These are phyloP conservation scores for Cryptocheilus praepositus DNA, from an alignment of 2,888 invertebrate species.

Conservation along the genomic window DNA sequence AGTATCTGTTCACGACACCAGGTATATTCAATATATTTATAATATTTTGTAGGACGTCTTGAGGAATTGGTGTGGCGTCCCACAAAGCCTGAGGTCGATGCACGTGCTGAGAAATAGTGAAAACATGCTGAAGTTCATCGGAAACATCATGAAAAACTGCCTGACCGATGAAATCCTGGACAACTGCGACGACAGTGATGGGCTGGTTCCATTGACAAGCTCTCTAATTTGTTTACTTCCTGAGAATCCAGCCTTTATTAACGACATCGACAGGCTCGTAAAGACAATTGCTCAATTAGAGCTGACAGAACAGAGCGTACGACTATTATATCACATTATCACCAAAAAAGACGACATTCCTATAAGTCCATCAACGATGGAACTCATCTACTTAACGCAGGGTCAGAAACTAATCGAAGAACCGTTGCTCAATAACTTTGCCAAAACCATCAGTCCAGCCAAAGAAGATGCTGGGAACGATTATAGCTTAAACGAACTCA, in stretches of 20 bases:
- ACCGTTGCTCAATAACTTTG: slow-evolving; percentile 55
- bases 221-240: slow-evolving; percentile 46
- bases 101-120: slow-evolving; percentile 50
- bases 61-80: slow-evolving; percentile 59
- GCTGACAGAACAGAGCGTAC: slow-evolving; percentile 46
- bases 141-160: slow-evolving; percentile 55
- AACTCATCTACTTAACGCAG: slow-evolving; percentile 56
- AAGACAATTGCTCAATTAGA: slow-evolving; percentile 49
- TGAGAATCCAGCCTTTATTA: slow-evolving; percentile 40
- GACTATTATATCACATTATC: slow-evolving; percentile 47
- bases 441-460: slow-evolving; percentile 18
- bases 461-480: slow-evolving; percentile 13
- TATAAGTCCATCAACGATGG: slow-evolving; percentile 46
- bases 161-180: slow-evolving; percentile 49
- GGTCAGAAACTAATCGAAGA: slow-evolving; percentile 59
- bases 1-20: too few species aligned
- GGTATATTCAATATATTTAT: slow-evolving; percentile 2
- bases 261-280: slow-evolving; percentile 51
- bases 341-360: slow-evolving; percentile 42
- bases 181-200: slow-evolving; percentile 37
- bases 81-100: slow-evolving; percentile 40
- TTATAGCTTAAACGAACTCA: slow-evolving; percentile 36
- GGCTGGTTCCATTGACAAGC: slow-evolving; percentile 51
- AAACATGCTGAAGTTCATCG: slow-evolving; percentile 43
- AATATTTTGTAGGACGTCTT: slow-evolving; percentile 54